Evolutionary conservation across 2,113 vertebrate genomes (phyloP), one percentile per base, ranked within the genome.

Genomic region (Manacus vitellinus): DNA sequence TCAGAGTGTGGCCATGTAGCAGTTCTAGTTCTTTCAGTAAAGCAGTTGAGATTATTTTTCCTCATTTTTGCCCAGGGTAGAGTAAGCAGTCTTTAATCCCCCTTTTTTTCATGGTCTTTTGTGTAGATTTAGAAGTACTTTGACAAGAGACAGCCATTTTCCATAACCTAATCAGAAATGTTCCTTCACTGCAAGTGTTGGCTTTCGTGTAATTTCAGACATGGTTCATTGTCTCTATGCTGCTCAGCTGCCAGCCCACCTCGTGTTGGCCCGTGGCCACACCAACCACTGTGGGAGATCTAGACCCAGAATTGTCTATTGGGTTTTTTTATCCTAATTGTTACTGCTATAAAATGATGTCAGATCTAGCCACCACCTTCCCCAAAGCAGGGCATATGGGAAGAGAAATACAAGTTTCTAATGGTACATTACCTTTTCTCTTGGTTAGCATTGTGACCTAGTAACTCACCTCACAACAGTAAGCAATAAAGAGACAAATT

Each of bases 221-320:
- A 0, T 39, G n/a, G 30, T 61, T 82, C 4, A 4, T 31, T 62
- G 39, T 39, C 11, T 12, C 25, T 1, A 1, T 15, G 24, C 33
- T 55, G 19, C 43, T 62, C 19, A 68, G 33, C 49, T 81, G 28
- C 61, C 37, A 19, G 4, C 39, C 65, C 28, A 54, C 20, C n/a
- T 73, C 0, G 0, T n/a, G 7, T n/a, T 78, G 56, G 12, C 28
- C 12, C 10, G 0, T 41, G 21, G 31, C 66, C 49, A 35, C 0
- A 1, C 7, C 35, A 52, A 39, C 20, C 6, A 0, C 43, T 72
- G 12, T 25, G 4, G 8, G 46, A 72, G n/a, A 51, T 85, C 6
- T 27, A 70, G 49, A 35, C 31, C 18, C 79, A 76, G 41, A 87
- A 46, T 27, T 68, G 13, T 30, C 44, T 47, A 2, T 41, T 62